Base-by-base conservation (phyloP, 1,140 invertebrate species). In the Diorhabda elongata region DNA sequence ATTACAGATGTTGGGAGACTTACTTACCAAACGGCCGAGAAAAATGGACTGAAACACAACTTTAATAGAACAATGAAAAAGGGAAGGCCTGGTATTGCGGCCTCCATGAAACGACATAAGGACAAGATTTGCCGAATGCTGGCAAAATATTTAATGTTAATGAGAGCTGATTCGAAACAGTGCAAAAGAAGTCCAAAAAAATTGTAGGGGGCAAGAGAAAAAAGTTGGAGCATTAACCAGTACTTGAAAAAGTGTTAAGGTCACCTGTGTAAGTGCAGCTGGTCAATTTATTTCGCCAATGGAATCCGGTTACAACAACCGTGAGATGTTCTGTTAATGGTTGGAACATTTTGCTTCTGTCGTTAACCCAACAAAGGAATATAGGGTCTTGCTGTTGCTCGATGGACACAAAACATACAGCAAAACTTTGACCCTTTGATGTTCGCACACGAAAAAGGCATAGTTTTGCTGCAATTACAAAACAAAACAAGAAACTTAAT, bases 211-310 rank as follows among this genome's bases (percentile, higher is more conserved):
- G 6, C 2, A 26, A 26, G 26, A 2, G 26, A 26, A 26, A 26
- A 26, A 52, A 9, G 2, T 52, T 6, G 45, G 45, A 6, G 5
- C 45, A 52, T 6, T 52, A 5, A 52, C 42, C 60, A 67, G 59
- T 60, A 82, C 79, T 62, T 82, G 84, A 76, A 67, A 79, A 43
- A 82, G 81, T n/a, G 72, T 77, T 9, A 81, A 81, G n/a, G 67
- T 76, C 9, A 73, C 72, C 62, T 68, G 66, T 11, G 71, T 76
- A 43, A 79, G 69, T 75, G 78, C 76, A 42, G 71, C 73, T 61
- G 80, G 80, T 26, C 26, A 71, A 56, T 78, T 70, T 69, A 64
- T 79, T 3, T 73, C 77, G 45, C 79, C 76, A 52, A 75, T 47
- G 4, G 72, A 71, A 11, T 60, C 64, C 43, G 67, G 66, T 71